Percentiles rank a stretch among this genome's conserved stretches.
Conservation (phyloP, 1,140 invertebrate species). For the Drosophila jambulina region DNA sequence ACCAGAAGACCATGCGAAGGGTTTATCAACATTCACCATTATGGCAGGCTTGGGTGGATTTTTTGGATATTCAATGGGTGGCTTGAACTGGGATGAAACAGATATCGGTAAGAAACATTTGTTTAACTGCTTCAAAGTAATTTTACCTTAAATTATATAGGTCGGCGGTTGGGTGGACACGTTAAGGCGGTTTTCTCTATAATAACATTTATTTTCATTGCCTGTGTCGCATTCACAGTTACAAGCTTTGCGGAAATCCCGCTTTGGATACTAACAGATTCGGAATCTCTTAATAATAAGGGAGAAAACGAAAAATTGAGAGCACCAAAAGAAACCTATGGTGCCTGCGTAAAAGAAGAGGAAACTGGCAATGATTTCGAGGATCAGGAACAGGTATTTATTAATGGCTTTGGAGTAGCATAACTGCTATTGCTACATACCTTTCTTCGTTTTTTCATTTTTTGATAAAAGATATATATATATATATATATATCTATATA, state of each 20-base stretch:
- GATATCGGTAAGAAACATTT: constrained; percentile 87
- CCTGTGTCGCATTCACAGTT: constrained; percentile 92
- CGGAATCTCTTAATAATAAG: constrained; percentile 21
- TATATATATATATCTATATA: no score
- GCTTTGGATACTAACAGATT: constrained; percentile 86
- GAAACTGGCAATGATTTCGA: not conserved
- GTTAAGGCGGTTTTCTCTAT: constrained; percentile 95
- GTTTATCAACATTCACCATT: constrained; percentile 97
- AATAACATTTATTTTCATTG: constrained; percentile 94
- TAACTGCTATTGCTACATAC: not conserved
- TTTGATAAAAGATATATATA: not conserved
- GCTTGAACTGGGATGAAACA: constrained; percentile 96
- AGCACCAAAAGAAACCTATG: not conserved
- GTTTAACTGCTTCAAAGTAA: not conserved
- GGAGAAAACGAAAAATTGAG: constrained; percentile 24
- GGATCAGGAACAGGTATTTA: not conserved
- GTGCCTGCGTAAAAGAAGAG: not conserved
- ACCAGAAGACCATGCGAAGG: constrained; percentile 96
- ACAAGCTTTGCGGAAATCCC: constrained; percentile 96
- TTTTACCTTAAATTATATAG: constrained; percentile 28
- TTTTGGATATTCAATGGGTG: constrained; percentile 96
- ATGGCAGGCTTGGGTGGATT: constrained; percentile 98
- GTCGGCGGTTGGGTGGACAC: constrained; percentile 91
- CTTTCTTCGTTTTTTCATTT: not conserved
- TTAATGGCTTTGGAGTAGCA: not conserved